Conservation (phyloP, 1,140 invertebrate genomes). For the Sarcophaga peregrina region DNA sequence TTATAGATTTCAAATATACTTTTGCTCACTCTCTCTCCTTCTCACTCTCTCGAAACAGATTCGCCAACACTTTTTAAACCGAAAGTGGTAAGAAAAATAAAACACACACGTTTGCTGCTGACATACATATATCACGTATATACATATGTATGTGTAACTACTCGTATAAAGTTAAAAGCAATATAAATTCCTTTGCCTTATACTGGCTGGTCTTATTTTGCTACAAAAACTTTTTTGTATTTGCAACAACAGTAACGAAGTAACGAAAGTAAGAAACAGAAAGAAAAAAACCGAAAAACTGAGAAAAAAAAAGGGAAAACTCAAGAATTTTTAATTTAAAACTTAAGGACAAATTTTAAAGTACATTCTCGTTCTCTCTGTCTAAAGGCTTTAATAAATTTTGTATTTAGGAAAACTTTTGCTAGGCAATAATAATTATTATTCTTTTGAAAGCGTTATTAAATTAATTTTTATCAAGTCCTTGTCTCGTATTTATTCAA, state of each 20-base stretch:
- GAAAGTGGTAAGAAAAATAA: no score
- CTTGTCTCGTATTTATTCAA: no score
- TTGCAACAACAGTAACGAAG: neutral
- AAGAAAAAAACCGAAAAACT: no score
- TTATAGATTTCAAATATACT: no score
- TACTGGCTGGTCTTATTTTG: neutral
- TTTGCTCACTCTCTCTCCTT: no score
- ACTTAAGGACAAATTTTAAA: neutral
- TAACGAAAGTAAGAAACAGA: conserved; percentile 7
- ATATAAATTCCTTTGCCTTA: neutral
- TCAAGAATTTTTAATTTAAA: conserved; percentile 16
- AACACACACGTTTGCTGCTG: neutral
- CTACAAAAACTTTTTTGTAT: neutral
- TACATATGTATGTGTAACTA: neutral
- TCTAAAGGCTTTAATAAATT: no score
- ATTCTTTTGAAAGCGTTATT: neutral
- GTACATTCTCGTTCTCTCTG: no score
- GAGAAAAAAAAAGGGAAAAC: neutral
- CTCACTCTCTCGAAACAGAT: neutral
- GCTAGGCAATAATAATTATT: no score
- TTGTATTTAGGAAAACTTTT: no score
- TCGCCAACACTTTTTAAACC: neutral
- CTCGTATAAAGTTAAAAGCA: neutral
- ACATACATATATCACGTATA: conserved; percentile 15
- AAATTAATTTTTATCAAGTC: neutral